Evolutionary conservation across 2,113 vertebrate species (phyloP), one percentile per base, ranked within the genome.

Genomic region (Cichladusa arquata): DNA sequence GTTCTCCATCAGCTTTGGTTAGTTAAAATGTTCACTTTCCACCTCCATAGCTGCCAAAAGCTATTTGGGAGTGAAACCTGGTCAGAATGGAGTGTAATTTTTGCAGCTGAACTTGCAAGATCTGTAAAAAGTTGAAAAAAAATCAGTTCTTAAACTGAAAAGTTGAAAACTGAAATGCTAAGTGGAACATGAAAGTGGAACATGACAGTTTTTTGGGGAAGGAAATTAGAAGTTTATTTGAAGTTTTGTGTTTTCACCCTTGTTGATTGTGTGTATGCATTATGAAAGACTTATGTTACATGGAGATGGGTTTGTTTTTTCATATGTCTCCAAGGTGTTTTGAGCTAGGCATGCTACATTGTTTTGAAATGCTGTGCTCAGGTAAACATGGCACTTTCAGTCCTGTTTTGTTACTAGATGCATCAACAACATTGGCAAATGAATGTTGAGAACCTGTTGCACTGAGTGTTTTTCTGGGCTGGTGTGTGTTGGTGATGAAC

Each of bases 141-240:
- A 72, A 51, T 1, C 3, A 20, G 17, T 83, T 64, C 51, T 62
- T 91, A 72, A 65, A 58, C 54, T 38, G 36, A 67, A 51, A 47
- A 48, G 15, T 11, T 91, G 56, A 78, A 91, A 92, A 69, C 36
- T n/a, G 40, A 72, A 83, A 65, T 50, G 24, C 12, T 8, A 73
- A 38, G 45, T 18, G 40, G 40, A 40, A 40, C 40, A 40, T 54
- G 50, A 34, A 8, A 69, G n/a, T 33, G 38, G 26, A 72, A 70
- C 3, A 0, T 56, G 8, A n/a, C 82, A 34, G 5, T 14, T 77
- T 79, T 17, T 12, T 0, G 6, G 17, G 8, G 6, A 5, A 45
- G 53, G 23, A 57, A 74, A 13, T 0, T 0, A 48, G 54, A 65
- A 67, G 3, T 40, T 76, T 56, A 36, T 36, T 65, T 12, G 20